Evolutionary conservation across 2,113 vertebrate genomes (phyloP), one percentile per base, ranked within the genome.

Genomic region (Ageneiosus marmoratus): DNA sequence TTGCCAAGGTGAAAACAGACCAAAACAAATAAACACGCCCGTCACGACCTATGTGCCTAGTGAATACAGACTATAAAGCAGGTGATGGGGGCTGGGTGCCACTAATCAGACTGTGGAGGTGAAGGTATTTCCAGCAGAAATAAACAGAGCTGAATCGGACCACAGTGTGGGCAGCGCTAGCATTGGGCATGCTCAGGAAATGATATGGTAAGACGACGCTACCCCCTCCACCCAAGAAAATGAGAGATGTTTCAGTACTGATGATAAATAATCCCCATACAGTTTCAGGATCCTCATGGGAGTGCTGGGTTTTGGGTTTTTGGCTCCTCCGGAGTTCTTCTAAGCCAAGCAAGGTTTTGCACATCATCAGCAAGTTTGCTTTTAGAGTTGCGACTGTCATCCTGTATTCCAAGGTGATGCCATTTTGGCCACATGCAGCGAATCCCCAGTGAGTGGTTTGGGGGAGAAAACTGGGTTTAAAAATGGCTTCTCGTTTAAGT

Each of bases 21-120:
- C 85, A 90, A 91, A 92, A 92, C 90, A 91, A 93, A 94, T 92
- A 93, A 92, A 93, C 90, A 90, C 89, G 86, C 87, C 88, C 75
- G 80, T 90, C 85, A 88, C 80, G 87, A 85, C 82, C 83, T 15
- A 55, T 53, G 65, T 76, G 46, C 83, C 80, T 77, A 77, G 27
- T 29, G 60, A 73, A 44, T 4, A 4, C 44, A n/a, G 75, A 73
- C 74, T 70, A 69, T 74, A 75, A 80, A 84, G 67, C 73, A 82
- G 51, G 18, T 67, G 75, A 77, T 79, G 85, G 79, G 84, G 84
- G 78, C 73, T 80, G 6, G 60, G 77, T 29, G 63, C 55, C 29
- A 10, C 86, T 86, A 89, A 87, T 85, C 81, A 87, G 86, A 74
- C 82, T 69, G 78, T 79, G 62, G 86, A 84, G 82, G 83, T 84